Base-by-base conservation (phyloP, 2,113 vertebrate genomes). In the Dromaius novaehollandiae region DNA sequence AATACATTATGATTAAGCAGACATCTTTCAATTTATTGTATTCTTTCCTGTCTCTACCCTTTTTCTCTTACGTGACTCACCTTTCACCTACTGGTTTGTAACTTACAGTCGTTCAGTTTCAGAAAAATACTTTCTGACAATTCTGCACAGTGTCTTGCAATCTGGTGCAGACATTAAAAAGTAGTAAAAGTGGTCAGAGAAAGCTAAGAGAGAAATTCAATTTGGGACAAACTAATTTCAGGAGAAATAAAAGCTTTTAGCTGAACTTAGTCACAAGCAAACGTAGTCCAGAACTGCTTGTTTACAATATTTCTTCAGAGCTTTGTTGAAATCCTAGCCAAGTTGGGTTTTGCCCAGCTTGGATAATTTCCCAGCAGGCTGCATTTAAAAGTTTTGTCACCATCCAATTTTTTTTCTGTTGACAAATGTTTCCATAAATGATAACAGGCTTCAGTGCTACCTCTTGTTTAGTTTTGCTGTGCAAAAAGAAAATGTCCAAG, bases 381-480 rank as follows among this genome's bases (percentile, higher is more conserved):
- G 66, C 82, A 94, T 92, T 96, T 97, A 77, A 94, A 97, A 95
- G 87, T 96, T 94, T 88, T 90, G 90, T 80, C 91, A 96, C 83
- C 87, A 93, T 96, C 88, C 34, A 90, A 91, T 83, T 94, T 91
- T 86, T 91, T 61, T 55, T 75, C 51, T 95, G 84, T 94, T 97
- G 97, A 98, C 96, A 97, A 97, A 97, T 95, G 88, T 95, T 98
- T 97, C 93, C 94, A 77, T 86, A 96, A 97, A 97, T 84, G 91
- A 88, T 96, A 97, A 97, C 93, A 97, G 96, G 95, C 68, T 46
- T 95, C 95, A 96, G 58, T 85, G 91, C 79, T 96, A 85, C 85
- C 97, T 97, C 93, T 93, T 93, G 77, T 96, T 98, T 97, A 69
- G 78, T 69, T 75, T 75, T 40, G 80, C 80, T 83, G 82, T 53